Percentiles rank a stretch among this genome's conserved stretches.
Evolutionary conservation across 2,113 vertebrate species (phyloP).

Genomic region (Amazona vittata): DNA sequence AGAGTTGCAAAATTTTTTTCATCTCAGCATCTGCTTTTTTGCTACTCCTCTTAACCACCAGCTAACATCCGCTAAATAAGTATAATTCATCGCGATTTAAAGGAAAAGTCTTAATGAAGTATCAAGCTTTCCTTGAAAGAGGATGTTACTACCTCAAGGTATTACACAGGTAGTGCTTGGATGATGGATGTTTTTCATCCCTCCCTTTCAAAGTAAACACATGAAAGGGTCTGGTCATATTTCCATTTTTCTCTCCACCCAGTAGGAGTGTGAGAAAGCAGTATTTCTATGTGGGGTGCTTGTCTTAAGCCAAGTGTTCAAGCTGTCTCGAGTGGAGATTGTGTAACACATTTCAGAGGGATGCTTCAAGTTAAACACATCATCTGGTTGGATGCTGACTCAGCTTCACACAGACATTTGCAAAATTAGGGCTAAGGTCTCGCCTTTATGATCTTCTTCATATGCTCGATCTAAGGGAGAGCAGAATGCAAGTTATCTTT

Average conservation of each 20-base stretch:
- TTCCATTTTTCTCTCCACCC: conserved; percentile 1
- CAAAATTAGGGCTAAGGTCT: background rate
- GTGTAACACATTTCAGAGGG: background rate
- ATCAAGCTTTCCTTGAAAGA: conserved; percentile 11
- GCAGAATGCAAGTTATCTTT: background rate
- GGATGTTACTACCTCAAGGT: background rate
- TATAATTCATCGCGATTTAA: background rate
- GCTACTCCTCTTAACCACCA: background rate
- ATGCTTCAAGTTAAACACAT: background rate
- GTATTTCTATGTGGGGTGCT: background rate
- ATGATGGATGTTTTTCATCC: background rate
- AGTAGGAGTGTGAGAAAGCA: conserved; percentile 43
- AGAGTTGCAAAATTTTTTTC: background rate
- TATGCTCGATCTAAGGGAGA: background rate
- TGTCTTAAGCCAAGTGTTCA: background rate
- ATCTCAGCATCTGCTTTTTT: background rate
- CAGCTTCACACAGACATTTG: background rate
- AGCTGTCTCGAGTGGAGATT: background rate
- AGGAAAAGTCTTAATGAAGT: background rate
- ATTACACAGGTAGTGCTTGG: background rate
- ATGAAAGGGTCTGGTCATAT: conserved; percentile 7
- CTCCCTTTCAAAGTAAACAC: conserved; percentile 20
- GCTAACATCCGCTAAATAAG: conserved; percentile 12
- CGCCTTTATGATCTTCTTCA: background rate
- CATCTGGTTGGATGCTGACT: background rate